These are phyloP conservation scores for Pristionchus exspectatus DNA, from an alignment of 2,888 invertebrate genomes.

Conservation along the genomic window DNA sequence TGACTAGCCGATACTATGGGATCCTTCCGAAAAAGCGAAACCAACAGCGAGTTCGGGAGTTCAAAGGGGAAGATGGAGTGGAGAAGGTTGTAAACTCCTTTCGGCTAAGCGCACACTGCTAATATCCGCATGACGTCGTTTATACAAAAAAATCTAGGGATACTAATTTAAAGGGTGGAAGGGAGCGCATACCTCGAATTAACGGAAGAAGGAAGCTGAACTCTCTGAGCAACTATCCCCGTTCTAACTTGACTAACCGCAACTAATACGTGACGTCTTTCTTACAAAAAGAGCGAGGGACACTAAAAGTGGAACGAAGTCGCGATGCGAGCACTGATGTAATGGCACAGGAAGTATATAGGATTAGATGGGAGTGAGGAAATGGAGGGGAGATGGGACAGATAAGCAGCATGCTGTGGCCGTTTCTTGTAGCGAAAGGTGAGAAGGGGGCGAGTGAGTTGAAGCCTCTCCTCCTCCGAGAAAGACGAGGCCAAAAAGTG, in stretches of 20 bases:
- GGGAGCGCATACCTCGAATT: too few relatives aligned
- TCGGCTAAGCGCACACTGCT: too few relatives aligned
- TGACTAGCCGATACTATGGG: neutral
- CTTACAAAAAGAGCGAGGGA: neutral
- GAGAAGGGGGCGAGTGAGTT: slow-evolving; percentile 21
- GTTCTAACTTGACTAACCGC: neutral
- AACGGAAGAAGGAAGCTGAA: too few relatives aligned
- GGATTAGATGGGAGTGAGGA: neutral
- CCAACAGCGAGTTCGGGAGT: too few relatives aligned
- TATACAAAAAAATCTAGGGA: too few relatives aligned
- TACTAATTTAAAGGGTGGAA: too few relatives aligned
- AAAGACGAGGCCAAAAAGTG: slow-evolving; percentile 38
- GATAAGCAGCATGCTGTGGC: neutral
- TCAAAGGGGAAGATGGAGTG: too few relatives aligned
- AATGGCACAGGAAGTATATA: slow-evolving; percentile 7
- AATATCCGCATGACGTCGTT: too few relatives aligned
- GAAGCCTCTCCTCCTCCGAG: neutral
- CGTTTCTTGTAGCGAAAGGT: slow-evolving; percentile 31
- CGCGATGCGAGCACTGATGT: neutral
- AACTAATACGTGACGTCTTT: neutral
- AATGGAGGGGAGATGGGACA: neutral
- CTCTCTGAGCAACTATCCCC: neutral
- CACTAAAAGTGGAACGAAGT: neutral
- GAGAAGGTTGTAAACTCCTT: too few relatives aligned
- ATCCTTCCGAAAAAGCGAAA: too few relatives aligned